Evolutionary conservation across 2,888 invertebrate species (phyloP), one percentile per base, ranked within the genome.

Genomic region (Nasonovia ribisnigri): DNA sequence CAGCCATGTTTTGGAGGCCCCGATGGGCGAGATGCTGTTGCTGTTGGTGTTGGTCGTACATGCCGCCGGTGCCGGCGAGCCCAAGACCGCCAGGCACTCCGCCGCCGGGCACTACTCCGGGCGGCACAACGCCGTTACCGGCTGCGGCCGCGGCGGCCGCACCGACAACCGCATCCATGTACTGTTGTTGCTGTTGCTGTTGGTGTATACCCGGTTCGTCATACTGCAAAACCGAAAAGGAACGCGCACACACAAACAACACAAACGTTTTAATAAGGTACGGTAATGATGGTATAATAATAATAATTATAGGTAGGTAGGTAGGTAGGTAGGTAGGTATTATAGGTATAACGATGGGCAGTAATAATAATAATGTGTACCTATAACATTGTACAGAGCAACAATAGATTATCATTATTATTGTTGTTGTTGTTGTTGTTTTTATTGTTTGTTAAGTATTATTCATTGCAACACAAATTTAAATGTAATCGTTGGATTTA

Each of bases 11-110:
- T 54, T 92, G 92, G 77, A 92, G 92, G 87, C 92, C 92, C 51
- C 92, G 42, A 42, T 92, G 92, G 51, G 88, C 88, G 51, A 92
- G 92, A 60, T 92, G 92, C 77, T 92, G 91, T 95, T 95, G 94
- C 94, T 92, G 95, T 95, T 94, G 60, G 95, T 95, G 95, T 96
- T 92, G 92, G 87, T 92, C 96, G 95, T 96, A 97, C 96, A 98
- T 97, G 96, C 98, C 98, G 95, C 98, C 98, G 97, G 90, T 84
- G 26, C 93, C 86, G 46, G 87, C 16, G 16, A 87, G 86, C 20
- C 87, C 87, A 16, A 89, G 88, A 43, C 84, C 96, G 97, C 97
- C 96, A 98, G 97, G 96, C 98, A 97, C 96, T 97, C 97, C 95
- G 96, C 95, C 84, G 26, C 51, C 90, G n/a, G 92, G 96, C 88